Conservation (phyloP, 2,888 invertebrate genomes). For the Diadegma fenestrale region DNA sequence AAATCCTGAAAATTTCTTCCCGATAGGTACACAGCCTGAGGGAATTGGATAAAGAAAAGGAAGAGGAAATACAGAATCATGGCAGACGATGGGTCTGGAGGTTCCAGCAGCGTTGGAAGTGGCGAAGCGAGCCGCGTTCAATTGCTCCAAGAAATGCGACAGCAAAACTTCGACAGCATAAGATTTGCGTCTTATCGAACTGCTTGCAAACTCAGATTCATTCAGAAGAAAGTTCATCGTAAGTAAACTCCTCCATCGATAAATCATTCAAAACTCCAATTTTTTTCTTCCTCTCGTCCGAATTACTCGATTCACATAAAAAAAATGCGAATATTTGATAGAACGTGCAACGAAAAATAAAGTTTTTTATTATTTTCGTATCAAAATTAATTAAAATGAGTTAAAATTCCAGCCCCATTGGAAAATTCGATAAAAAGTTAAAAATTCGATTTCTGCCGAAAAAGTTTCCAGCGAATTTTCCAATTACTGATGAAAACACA, state of each 20-base stretch:
- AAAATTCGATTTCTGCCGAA: too few relatives aligned
- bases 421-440: too few relatives aligned
- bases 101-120: conserved; percentile 77
- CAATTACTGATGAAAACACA: background rate
- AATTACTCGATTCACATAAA: background rate
- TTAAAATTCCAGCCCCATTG: too few relatives aligned
- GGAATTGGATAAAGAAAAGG: conserved; percentile 1
- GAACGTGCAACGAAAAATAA: background rate
- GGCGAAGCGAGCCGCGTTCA: conserved; percentile 87
- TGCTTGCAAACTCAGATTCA: conserved; percentile 98
- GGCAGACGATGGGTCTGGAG: conserved; percentile 79
- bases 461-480: background rate
- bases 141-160: conserved; percentile 93
- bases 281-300: background rate
- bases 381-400: background rate
- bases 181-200: conserved; percentile 99
- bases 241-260: conserved; percentile 85
- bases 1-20: conserved; percentile 46
- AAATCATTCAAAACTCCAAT: background rate
- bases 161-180: conserved; percentile 97
- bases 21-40: conserved; percentile 35
- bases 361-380: background rate
- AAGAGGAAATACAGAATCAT: conserved; percentile 69
- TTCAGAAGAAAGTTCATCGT: conserved; percentile 99
- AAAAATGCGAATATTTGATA: background rate